These are phyloP conservation scores for Drosophila anomelani DNA, from an alignment of 2,888 invertebrate genomes.

Conservation along the genomic window DNA sequence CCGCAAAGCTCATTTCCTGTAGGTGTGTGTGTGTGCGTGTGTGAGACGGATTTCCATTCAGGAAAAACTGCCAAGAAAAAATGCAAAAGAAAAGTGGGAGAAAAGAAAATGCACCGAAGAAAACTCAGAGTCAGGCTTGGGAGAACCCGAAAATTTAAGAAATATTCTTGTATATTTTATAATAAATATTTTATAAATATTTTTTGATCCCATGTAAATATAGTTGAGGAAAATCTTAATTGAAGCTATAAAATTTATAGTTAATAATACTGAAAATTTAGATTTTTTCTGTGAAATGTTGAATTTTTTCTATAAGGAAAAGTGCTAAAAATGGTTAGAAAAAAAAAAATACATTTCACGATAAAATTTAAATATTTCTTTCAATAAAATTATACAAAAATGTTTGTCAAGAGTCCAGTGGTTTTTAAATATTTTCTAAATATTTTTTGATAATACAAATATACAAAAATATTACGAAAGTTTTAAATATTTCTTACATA, in stretches of 20 bases:
- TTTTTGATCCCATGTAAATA: no score
- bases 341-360: background rate
- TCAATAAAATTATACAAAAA: background rate
- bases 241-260: background rate
- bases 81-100: background rate
- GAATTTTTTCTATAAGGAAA: no score
- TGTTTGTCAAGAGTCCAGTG: no score
- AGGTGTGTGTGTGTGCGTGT: slow-evolving; percentile 18
- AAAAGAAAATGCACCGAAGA: background rate
- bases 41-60: background rate
- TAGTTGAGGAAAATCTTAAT: no score
- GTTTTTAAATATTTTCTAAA: no score
- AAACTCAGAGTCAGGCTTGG: background rate
- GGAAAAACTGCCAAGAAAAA: background rate
- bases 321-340: no score
- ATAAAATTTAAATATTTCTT: background rate
- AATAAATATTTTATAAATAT: no score
- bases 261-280: background rate
- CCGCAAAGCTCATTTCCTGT: slow-evolving; percentile 67
- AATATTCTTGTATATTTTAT: no score
- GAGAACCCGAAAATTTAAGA: background rate
- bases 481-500: no score
- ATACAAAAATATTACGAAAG: no score
- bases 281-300: no score
- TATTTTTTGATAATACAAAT: no score